Evolutionary conservation across 2,797 vertebrate species (phyloP), one percentile per base, ranked within the genome.

Genomic region (Galagoides demidoff): DNA sequence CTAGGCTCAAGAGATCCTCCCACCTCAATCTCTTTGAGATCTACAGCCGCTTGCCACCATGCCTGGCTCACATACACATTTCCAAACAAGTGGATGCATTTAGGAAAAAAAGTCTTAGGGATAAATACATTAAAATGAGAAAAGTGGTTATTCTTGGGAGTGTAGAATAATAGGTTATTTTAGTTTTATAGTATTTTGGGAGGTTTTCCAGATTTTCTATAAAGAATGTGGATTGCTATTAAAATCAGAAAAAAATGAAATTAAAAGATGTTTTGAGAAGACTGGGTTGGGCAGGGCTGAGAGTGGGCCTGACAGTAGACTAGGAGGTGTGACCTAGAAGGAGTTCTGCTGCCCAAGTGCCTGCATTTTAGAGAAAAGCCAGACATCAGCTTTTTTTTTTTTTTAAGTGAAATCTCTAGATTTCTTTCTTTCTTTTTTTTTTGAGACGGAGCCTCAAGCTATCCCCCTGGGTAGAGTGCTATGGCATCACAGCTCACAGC

Each of bases 181-280:
- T 43, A 34, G 52, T 45, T 68, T 19, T 31, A 88, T 77, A 57
- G n/a, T 91, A 49, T 4, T 52, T 78, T 77, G 63, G 52, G 39
- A 31, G 43, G 23, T 79, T 68, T 70, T 68, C 63, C 31, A 71
- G 23, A 45, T 76, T 55, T 92, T 85, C 49, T 81, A 49, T 22
- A 52, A 45, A 93, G 59, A 39, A 45, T 1, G 43, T 10, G 3
- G 11, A 12, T 23, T 77, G 29, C 25, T 86, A 68, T 25, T 93
- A 77, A 90, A 78, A 87, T 87, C 34, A 79, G 66, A 27, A 82
- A 81, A 83, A 71, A 63, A 49, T 2, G 11, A 55, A 81, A 39
- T 43, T 5, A 19, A 55, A 63, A 12, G 74, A 57, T 31, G 8
- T 59, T 34, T 73, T 59, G 29, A 64, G 57, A 81, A 77, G 68